Evolutionary conservation across 1,140 invertebrate genomes (phyloP), one percentile per base, ranked within the genome.

Genomic region (Polypedilum pembai): DNA sequence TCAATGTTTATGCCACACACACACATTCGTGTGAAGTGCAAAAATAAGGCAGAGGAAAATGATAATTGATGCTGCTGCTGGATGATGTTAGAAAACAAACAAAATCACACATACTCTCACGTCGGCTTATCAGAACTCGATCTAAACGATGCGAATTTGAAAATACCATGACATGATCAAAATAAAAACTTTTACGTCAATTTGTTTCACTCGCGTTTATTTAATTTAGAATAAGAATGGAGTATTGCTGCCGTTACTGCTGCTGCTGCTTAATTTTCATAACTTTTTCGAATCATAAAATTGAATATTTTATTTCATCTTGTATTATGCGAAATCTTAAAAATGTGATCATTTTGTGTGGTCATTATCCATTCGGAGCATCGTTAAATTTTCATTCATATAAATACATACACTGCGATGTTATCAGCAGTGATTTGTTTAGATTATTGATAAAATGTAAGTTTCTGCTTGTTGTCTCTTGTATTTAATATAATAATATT

Each of bases 311-410:
- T 69, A 69, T 18, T 18, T n/a, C 65, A 20, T 5, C 65, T 69
- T 21, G 65, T 69, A 18, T 69, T 18, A 69, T 20, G 7, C 8
- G 65, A 18, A 69, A 69, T 56, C 45, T 56, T 12, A 20, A 18
- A 69, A 69, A 20, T 21, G 20, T 69, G 17, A 69, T 69, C 65
- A 69, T 69, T 69, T 69, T 69, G 65, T 69, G 65, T 69, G 65
- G 65, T 69, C 65, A 69, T 69, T 69, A 69, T 21, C 65, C 65
- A 69, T 69, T 21, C 24, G 17, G 65, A 69, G 65, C 5, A 69
- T 21, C 45, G n/a, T 56, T 56, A 56, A 56, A 56, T 56, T 56
- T 56, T 56, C n/a, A n/a, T n/a, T 56, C 12, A 15, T 15, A 56
- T 45, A 15, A 45, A 10, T 45, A 45, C n/a, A n/a, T 33, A 33